Base-by-base conservation (phyloP, 2,113 vertebrate genomes). In the Myrmecophaga tridactyla region DNA sequence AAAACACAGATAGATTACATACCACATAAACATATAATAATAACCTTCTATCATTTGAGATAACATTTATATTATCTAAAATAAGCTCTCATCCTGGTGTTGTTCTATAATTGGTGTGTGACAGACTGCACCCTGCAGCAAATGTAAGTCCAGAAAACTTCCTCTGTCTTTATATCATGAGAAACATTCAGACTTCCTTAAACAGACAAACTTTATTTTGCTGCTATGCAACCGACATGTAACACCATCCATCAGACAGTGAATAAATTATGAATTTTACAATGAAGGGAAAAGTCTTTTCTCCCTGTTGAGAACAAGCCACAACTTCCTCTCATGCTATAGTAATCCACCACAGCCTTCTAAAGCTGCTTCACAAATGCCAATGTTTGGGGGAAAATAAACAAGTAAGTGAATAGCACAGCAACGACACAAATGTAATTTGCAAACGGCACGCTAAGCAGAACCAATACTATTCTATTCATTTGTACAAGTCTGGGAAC, bases 61-160 rank as follows among this genome's bases (percentile, higher is more conserved):
- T 96, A 98, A 97, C 97, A 97, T 98, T 98, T 98, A 98, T 97
- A 98, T 97, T 98, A 97, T 94, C 96, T 97, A 98, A 98, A 98
- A 98, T 98, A 98, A 98, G 98, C 97, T 98, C 82, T 94, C 88
- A 94, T 94, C 84, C 92, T 67, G 29, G 95, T 97, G 96, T 98
- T 78, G 70, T 97, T 89, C 92, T 95, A 89, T 97, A 98, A 98
- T 86, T 98, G 97, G 97, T 97, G 98, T 97, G 89, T 98, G 96
- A 98, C 96, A 97, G 80, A 98, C 92, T 96, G 87, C 95, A 97
- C 93, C 95, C 80, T 97, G 97, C 97, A 97, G 96, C 94, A 97
- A 96, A 97, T 97, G 92, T 96, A 97, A 98, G 95, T 97, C 96
- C 98, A 98, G 88, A 92, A 97, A 97, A 80, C 96, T 96, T 97